phyloP scores from a whole-genome alignment of 2,888 invertebrate species.

The Lasioglossum leucozonium region DNA sequence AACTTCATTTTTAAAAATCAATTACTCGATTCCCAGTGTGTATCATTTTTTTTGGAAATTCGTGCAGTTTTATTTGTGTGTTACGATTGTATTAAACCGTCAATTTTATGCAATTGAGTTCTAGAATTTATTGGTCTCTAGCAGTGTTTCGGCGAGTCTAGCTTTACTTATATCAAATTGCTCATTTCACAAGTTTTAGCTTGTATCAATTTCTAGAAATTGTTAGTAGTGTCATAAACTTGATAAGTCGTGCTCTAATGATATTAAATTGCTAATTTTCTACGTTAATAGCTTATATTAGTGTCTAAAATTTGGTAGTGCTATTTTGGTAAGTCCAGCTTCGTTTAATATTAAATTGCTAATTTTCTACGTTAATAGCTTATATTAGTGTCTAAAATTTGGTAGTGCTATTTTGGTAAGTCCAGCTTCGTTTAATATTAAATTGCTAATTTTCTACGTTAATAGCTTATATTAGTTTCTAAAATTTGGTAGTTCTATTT shows the following conservation, averaged over 20 bases:
- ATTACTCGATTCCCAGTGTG: background rate
- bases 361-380: too few relatives aligned
- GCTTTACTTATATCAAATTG: background rate
- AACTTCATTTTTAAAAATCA: background rate
- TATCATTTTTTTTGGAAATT: background rate
- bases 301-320: background rate
- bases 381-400: too few relatives aligned
- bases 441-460: too few relatives aligned
- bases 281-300: background rate
- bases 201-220: background rate
- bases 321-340: too few relatives aligned
- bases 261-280: background rate
- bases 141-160: background rate
- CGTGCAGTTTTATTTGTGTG: background rate
- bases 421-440: too few relatives aligned
- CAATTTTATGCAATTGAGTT: background rate
- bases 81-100: background rate
- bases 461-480: too few relatives aligned
- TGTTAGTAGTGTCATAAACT: too few relatives aligned
- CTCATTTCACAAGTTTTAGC: background rate
- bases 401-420: too few relatives aligned
- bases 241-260: too few relatives aligned
- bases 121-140: background rate
- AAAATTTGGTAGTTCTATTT: too few relatives aligned
- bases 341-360: too few relatives aligned